Base-by-base conservation (phyloP, 2,888 invertebrate genomes). In the Altica lythri region DNA sequence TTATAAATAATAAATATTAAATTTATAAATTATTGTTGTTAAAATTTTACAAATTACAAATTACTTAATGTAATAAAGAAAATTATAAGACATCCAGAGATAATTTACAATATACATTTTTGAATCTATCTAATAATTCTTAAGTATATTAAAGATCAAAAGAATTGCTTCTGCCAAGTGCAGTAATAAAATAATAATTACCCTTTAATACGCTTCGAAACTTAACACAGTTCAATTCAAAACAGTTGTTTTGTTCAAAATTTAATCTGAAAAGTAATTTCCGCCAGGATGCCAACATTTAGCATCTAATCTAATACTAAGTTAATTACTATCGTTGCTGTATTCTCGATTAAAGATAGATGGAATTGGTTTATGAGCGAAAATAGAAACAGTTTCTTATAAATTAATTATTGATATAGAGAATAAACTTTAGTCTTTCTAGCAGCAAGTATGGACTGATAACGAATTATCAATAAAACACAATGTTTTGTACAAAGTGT, bases 81-180 rank as follows among this genome's bases (percentile, higher is more conserved):
- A n/a, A n/a, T n/a, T n/a, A n/a, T n/a, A n/a, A n/a, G n/a, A n/a
- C n/a, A n/a, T n/a, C n/a, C n/a, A n/a, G n/a, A n/a, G n/a, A n/a
- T n/a, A n/a, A n/a, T n/a, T n/a, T n/a, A n/a, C n/a, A n/a, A n/a
- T n/a, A n/a, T n/a, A n/a, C n/a, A n/a, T 25, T 40, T 22, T 22
- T 25, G 22, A 9, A 25, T 22, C 22, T 40, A 22, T 22, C 22
- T 40, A 40, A 40, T 22, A 40, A n/a, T 40, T 38, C 38, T 38
- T 38, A 47, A 18, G 47, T 25, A 5, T 22, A 49, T 49, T 49
- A 49, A 29, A 49, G 32, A 49, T 49, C 49, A 49, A 49, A 49
- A 49, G 49, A 32, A 49, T 40, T 42, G 40, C 40, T 17, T 32
- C 22, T 49, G 40, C 22, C 49, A 42, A 49, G 49, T 32, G 49